A percentile compares a stretch with the other conserved stretches of the same genome.
Evolutionary conservation across 2,113 vertebrate species (phyloP).

Genomic region (Rhombomys opimus): DNA sequence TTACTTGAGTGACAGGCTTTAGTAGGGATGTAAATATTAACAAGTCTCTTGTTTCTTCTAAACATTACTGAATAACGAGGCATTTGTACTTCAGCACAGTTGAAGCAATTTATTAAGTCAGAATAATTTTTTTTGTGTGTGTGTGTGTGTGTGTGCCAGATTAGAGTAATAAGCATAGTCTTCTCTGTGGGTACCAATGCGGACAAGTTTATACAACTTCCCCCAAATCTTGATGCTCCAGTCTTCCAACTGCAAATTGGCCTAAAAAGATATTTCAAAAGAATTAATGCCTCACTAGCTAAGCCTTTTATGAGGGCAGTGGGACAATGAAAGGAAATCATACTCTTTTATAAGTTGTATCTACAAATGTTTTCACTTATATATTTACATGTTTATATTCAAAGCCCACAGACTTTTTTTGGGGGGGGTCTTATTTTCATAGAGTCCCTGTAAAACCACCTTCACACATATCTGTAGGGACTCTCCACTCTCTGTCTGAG

Average conservation of each 20-base stretch:
- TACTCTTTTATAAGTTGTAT: background rate
- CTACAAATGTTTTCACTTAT: background rate
- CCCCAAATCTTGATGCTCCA: background rate
- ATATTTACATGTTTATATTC: background rate
- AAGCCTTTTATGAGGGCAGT: slow-evolving; percentile 17
- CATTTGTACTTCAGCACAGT: slow-evolving; percentile 35
- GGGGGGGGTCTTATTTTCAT: background rate
- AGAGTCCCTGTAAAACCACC: background rate
- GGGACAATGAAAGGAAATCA: slow-evolving; percentile 13
- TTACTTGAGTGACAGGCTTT: slow-evolving; percentile 43
- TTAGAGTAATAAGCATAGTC: slow-evolving; percentile 13
- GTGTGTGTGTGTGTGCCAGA: slow-evolving; percentile 27
- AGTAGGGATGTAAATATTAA: slow-evolving; percentile 37
- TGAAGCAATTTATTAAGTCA: slow-evolving; percentile 40
- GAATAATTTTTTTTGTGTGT: background rate
- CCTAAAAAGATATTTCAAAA: background rate
- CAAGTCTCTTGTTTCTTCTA: slow-evolving; percentile 39
- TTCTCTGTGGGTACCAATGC: background rate
- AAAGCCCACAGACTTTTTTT: background rate
- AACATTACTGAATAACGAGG: slow-evolving; percentile 41
- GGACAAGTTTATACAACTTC: slow-evolving; percentile 29
- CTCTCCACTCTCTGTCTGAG: background rate
- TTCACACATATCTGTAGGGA: background rate
- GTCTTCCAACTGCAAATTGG: background rate
- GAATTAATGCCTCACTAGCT: background rate